These are phyloP conservation scores for Chlorops oryzae DNA, from an alignment of 1,140 invertebrate genomes.

Conservation along the genomic window DNA sequence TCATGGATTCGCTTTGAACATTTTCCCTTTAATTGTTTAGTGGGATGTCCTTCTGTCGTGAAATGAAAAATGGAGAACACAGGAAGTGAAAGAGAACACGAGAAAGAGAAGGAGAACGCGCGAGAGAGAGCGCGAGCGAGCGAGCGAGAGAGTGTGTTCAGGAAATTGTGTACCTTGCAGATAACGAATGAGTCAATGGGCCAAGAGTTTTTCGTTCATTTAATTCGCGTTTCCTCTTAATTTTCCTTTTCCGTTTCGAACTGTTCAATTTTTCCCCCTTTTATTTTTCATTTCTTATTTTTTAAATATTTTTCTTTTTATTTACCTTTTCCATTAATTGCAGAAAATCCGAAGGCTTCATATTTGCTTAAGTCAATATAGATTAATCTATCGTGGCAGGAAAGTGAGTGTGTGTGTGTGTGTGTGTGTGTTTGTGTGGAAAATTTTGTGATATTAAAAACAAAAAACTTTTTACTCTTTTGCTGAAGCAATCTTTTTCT, in stretches of 20 bases:
- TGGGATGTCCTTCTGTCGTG: too few relatives aligned
- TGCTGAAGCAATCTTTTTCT: background rate
- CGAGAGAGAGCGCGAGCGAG: too few relatives aligned
- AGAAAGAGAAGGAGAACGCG: too few relatives aligned
- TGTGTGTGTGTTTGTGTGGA: background rate
- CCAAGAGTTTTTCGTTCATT: background rate
- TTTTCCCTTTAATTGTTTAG: too few relatives aligned
- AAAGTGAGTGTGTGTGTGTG: slow-evolving; percentile 9
- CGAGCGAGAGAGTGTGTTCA: too few relatives aligned
- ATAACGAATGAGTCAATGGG: background rate
- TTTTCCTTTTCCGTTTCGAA: background rate
- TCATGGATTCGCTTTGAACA: too few relatives aligned
- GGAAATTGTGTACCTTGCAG: slow-evolving; percentile 7
- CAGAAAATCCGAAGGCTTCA: slow-evolving; percentile 45
- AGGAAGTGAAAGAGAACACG: too few relatives aligned
- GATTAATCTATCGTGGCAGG: background rate
- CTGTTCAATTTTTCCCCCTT: background rate
- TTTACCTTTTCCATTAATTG: slow-evolving; percentile 44
- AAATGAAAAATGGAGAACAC: too few relatives aligned
- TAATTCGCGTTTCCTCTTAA: background rate
- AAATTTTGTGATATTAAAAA: background rate
- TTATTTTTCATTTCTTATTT: background rate
- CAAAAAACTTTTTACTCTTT: background rate
- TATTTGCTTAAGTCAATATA: slow-evolving; percentile 14
- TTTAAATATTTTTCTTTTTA: slow-evolving; percentile 7